Evolutionary conservation across 2,113 vertebrate genomes (phyloP).

Genomic region (Hippocampus barbouri): DNA sequence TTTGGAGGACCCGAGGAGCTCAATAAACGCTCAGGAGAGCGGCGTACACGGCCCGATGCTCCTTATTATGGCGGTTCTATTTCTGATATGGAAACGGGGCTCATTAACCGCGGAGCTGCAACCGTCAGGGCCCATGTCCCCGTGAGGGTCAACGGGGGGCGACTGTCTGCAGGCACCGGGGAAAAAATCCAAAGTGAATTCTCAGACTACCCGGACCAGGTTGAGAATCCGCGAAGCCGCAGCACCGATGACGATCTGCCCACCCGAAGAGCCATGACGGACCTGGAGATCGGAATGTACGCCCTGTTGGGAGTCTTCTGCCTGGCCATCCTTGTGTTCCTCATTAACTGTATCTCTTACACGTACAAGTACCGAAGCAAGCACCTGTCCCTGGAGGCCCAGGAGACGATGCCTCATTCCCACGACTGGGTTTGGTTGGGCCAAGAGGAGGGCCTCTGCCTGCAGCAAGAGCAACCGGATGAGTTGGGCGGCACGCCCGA

Average conservation of each 20-base stretch:
- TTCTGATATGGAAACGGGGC: conserved; percentile 75
- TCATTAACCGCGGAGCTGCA: conserved; percentile 66
- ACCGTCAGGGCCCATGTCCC: conserved; percentile 72
- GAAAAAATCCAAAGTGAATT: conserved; percentile 81
- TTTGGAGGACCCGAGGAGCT: conserved; percentile 76
- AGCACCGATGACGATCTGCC: conserved; percentile 78
- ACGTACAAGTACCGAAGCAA: conserved; percentile 89
- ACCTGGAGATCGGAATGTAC: conserved; percentile 95
- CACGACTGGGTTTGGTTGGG: conserved; percentile 99
- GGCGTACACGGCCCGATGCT: conserved; percentile 72
- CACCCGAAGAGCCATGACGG: conserved; percentile 77
- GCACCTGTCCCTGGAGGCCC: conserved; percentile 82
- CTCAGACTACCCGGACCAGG: conserved; percentile 82
- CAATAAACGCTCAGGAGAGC: conserved; percentile 78
- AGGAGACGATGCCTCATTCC: conserved; percentile 80
- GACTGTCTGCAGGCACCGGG: conserved; percentile 61
- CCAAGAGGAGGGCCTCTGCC: conserved; percentile 76
- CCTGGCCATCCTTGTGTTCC: conserved; percentile 92
- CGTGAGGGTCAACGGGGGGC: conserved; percentile 68
- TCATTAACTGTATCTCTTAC: conserved; percentile 92
- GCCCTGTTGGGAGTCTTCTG: conserved; percentile 95
- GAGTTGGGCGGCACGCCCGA: conserved; percentile 72
- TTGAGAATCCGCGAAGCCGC: conserved; percentile 73
- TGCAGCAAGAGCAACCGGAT: conserved; percentile 76
- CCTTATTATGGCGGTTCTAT: conserved; percentile 72